Base-by-base conservation (phyloP, 2,113 vertebrate species). In the Nibea albiflora region DNA sequence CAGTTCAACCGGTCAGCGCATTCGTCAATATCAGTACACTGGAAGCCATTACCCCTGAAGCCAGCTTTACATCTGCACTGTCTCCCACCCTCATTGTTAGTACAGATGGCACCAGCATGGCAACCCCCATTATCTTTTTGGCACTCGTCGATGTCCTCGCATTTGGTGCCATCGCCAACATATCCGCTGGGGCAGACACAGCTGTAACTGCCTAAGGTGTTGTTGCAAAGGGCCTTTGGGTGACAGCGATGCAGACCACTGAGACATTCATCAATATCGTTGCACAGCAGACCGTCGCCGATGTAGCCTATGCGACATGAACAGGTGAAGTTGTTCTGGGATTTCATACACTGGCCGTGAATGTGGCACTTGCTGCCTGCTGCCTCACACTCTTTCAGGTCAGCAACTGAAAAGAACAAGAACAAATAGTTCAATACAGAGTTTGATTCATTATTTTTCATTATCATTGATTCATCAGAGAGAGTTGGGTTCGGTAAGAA, bases 111-210 rank as follows among this genome's bases (percentile, higher is more conserved):
- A 12, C 80, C 80, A 11, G 26, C 7, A 64, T 95, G 92, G 77
- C 96, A 96, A 9, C 91, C 95, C 0, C 95, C 96, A 7, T 96
- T 96, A 19, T 89, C 63, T 15, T 61, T 86, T 75, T 84, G 75
- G 76, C 96, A 96, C 65, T 96, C 95, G 16, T 96, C 70, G 0
- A 96, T 86, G 80, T 96, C 96, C 76, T 90, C 46, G 76, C 96
- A 96, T 9, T 47, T 56, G 47, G 75, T 42, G 22, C 96, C 96
- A 56, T 95, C 80, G 22, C 96, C 95, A 10, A 58, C 50, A 76
- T 95, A 96, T 46, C 96, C 96, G 7, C 24, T 17, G 11, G 24
- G 73, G 44, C 96, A 96, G 12, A 85, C 42, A 61, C 96, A 96
- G n/a, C 5, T 91, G 68, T 94, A 95, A 88, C 93, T 94, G 69